Base-by-base conservation (phyloP, 2,797 vertebrate species). In the Menidia menidia region DNA sequence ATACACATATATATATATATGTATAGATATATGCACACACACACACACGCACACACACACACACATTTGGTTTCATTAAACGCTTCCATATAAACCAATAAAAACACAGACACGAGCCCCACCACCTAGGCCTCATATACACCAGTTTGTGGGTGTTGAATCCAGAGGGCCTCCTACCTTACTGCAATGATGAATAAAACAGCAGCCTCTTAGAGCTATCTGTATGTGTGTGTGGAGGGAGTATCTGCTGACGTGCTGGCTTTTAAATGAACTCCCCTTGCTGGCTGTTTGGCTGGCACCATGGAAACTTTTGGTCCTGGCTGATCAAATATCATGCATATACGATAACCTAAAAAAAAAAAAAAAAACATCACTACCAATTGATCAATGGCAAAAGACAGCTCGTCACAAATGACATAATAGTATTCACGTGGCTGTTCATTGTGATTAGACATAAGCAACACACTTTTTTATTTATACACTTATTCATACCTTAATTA, bases 101-200 rank as follows among this genome's bases (percentile, higher is more conserved):
- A 32, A 71, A 64, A 48, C 48, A 77, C 25, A 69, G 18, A 62
- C 48, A 62, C 47, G 15, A 43, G 73, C 30, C 56, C 9, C 4
- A 7, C 59, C 71, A 82, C 65, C 75, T 75, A 70, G 77, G 77
- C 67, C 30, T 77, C 72, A 61, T 73, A 50, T 65, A 72, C 41
- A 18, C 31, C 3, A 0, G 53, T 79, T 56, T 60, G 79, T 82
- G 77, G 80, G 73, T 78, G 77, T 73, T 82, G 73, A 78, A 80
- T 89, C 84, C 84, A 83, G 80, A 77, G 85, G 88, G 88, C 90
- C 88, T 93, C 86, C 88, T 82, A 88, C 84, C 87, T 79, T 78
- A 82, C 92, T 84, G 89, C 91, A 90, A 85, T 90, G 76, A 92
- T 94, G 92, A 94, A 94, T 95, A 92, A 94, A 95, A 93, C 93